These are phyloP conservation scores for Rhagoletis pomonella DNA, from an alignment of 1,140 invertebrate species.

Conservation along the genomic window DNA sequence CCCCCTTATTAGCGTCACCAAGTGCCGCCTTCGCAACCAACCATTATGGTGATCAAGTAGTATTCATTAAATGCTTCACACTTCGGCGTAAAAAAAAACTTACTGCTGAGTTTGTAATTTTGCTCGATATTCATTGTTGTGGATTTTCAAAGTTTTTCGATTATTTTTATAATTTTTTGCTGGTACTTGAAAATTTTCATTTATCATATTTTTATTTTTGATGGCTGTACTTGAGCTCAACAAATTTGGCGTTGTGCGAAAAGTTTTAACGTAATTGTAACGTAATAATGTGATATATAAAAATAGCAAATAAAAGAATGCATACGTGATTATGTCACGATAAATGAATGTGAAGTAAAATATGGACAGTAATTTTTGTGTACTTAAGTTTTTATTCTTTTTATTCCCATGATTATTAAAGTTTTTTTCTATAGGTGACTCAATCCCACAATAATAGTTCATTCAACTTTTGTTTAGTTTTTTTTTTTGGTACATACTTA, in stretches of 20 bases:
- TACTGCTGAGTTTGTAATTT: background rate
- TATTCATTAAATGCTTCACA: background rate
- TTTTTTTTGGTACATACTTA: background rate
- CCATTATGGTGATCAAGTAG: background rate
- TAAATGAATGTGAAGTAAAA: background rate
- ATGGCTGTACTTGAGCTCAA: background rate
- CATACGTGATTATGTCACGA: background rate
- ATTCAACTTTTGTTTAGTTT: background rate
- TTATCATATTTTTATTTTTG: background rate
- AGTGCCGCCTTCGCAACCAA: background rate
- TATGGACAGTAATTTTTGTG: slow-evolving; percentile 16
- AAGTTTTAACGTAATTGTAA: background rate
- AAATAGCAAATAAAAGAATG: background rate
- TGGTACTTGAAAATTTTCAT: background rate
- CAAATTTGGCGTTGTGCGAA: slow-evolving; percentile 20
- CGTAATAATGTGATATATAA: background rate
- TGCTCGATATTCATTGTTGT: background rate
- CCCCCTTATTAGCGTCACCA: background rate
- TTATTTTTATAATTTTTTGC: background rate
- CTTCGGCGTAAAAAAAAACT: background rate
- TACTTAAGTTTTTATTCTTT: background rate
- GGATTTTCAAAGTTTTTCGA: background rate
- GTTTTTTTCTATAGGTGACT: background rate
- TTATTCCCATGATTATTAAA: background rate
- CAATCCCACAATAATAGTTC: background rate